A percentile compares a stretch with the other conserved stretches of the same genome.
These are phyloP conservation scores for Pemphigus obesinymphae DNA, from an alignment of 1,140 invertebrate genomes.

Conservation along the genomic window DNA sequence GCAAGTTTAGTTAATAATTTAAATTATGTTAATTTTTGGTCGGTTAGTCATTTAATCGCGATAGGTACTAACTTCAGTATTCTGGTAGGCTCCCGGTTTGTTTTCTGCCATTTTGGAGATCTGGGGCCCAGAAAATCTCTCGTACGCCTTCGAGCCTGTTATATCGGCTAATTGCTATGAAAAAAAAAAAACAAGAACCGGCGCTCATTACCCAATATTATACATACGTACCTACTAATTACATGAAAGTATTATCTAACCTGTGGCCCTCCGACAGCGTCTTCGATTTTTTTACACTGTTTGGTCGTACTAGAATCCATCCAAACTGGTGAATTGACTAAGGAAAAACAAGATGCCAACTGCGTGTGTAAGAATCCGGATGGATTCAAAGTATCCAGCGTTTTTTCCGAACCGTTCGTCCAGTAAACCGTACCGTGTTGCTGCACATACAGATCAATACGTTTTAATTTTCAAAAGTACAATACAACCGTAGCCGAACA, in stretches of 20 bases:
- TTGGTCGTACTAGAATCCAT: constrained; percentile 87
- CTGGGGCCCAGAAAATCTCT: constrained; percentile 89
- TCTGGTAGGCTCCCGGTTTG: constrained; percentile 68
- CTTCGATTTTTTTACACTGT: constrained; percentile 75
- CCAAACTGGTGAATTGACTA: constrained; percentile 86
- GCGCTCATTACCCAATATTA: no score
- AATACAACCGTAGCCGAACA: no score
- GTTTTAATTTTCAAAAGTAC: no score
- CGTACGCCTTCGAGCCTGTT: constrained; percentile 88
- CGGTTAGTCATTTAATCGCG: background rate
- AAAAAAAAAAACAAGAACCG: background rate
- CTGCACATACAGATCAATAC: constrained; percentile 57
- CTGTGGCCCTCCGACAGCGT: constrained; percentile 70
- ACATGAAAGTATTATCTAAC: constrained; percentile 50
- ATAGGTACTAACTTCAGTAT: constrained; percentile 63
- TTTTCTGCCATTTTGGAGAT: constrained; percentile 81
- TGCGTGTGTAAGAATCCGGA: constrained; percentile 78
- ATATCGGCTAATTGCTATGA: constrained; percentile 70
- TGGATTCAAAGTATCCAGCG: constrained; percentile 64
- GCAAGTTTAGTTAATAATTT: no score
- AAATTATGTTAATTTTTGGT: background rate
- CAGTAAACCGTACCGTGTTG: constrained; percentile 97
- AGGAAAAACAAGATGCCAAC: constrained; percentile 69
- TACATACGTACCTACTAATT: background rate
- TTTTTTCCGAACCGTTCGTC: constrained; percentile 66